These are phyloP conservation scores for Ranitomeya variabilis DNA, from an alignment of 2,113 vertebrate genomes.

Conservation along the genomic window DNA sequence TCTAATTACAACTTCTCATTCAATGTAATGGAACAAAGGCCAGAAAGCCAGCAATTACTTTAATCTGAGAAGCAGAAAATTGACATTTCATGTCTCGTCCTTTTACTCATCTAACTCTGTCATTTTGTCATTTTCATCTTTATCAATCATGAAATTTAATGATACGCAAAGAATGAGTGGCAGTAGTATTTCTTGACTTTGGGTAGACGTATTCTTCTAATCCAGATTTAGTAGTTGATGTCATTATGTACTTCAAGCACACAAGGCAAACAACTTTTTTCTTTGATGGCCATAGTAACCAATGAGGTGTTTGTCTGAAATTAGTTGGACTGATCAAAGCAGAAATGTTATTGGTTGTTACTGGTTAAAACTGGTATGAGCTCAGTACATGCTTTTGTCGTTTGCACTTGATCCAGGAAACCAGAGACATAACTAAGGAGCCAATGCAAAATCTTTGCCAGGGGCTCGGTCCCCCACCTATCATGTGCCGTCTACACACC, in stretches of 20 bases:
- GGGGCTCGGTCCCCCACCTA: not conserved
- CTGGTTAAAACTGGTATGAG: constrained; percentile 14
- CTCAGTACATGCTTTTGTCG: not conserved
- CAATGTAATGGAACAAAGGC: not conserved
- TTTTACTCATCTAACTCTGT: not conserved
- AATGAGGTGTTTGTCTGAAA: constrained; percentile 18
- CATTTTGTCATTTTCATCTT: constrained; percentile 8
- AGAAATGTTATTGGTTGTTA: constrained; percentile 12
- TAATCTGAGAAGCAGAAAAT: constrained; percentile 1
- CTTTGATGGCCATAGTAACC: constrained; percentile 14
- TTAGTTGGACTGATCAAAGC: constrained; percentile 18
- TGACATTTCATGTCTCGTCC: not conserved
- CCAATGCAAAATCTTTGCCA: not conserved
- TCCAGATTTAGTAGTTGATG: constrained; percentile 14
- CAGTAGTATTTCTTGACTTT: not conserved
- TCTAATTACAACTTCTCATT: not conserved
- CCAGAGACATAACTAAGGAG: not conserved
- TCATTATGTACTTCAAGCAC: not conserved
- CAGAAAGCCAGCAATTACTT: not conserved
- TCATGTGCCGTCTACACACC: not conserved
- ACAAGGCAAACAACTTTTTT: constrained; percentile 14
- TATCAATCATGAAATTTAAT: constrained; percentile 5
- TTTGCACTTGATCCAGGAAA: not conserved
- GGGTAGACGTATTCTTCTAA: not conserved
- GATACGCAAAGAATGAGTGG: not conserved